phyloP scores from a whole-genome alignment of 2,113 vertebrate genomes.

The Calonectris borealis region DNA sequence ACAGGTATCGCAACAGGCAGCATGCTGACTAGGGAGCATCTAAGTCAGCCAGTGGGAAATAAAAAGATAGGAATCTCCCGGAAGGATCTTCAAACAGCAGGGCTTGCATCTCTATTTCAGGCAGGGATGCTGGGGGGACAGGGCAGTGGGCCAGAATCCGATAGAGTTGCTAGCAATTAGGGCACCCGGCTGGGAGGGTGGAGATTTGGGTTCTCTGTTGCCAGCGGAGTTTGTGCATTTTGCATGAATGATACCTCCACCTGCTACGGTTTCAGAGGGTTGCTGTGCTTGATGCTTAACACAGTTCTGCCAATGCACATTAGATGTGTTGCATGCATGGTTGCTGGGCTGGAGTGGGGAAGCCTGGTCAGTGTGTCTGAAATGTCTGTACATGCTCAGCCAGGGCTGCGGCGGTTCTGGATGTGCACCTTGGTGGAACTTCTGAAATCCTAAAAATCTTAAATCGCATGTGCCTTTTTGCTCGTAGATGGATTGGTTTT shows the following conservation, averaged over 20 bases:
- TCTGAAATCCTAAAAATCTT: not conserved
- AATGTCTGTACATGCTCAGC: not conserved
- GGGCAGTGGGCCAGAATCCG: not conserved
- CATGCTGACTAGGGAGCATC: not conserved
- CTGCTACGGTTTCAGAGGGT: fast-evolving
- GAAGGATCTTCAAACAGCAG: not conserved
- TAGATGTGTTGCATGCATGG: not conserved
- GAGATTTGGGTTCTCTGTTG: not conserved
- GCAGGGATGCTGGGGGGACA: fast-evolving
- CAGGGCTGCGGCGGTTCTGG: not conserved
- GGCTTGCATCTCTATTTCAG: not conserved
- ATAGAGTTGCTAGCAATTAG: not conserved
- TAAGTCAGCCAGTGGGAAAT: not conserved
- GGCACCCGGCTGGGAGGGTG: not conserved
- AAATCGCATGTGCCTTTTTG: not conserved
- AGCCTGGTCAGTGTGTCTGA: not conserved
- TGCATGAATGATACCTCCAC: not conserved
- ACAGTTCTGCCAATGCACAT: fast-evolving
- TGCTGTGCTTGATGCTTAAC: not conserved
- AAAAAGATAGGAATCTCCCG: not conserved
- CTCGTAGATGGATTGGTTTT: not conserved
- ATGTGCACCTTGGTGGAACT: not conserved
- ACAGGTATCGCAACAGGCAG: not conserved
- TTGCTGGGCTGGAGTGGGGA: not conserved
- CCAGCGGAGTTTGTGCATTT: not conserved